A percentile compares a stretch with the other conserved stretches of the same genome.
Evolutionary conservation across 2,888 invertebrate genomes (phyloP).

Genomic region (Archips xylosteana): DNA sequence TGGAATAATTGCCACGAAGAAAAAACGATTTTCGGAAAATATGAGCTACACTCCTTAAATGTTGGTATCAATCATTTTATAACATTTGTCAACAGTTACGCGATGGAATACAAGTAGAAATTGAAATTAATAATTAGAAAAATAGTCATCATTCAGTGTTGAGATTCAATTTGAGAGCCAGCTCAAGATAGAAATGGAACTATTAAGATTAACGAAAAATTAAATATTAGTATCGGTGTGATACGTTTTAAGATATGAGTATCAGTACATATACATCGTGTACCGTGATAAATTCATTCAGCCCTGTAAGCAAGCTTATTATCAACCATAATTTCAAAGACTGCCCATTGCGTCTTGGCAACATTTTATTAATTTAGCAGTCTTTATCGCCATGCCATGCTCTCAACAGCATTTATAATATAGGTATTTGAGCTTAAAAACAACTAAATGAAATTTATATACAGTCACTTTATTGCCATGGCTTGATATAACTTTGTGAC

Average conservation of each 20-base stretch:
- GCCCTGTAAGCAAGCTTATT: slow-evolving; percentile 40
- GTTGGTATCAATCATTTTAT: too few species aligned
- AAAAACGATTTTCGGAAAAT: too few species aligned
- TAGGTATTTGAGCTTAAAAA: not conserved
- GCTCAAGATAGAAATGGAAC: not conserved
- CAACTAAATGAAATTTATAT: not conserved
- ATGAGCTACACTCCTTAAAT: too few species aligned
- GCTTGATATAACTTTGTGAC: slow-evolving; percentile 26
- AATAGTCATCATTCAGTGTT: not conserved
- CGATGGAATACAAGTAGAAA: not conserved
- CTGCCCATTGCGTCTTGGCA: not conserved
- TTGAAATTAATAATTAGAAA: not conserved
- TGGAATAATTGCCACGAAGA: too few species aligned
- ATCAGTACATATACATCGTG: slow-evolving; percentile 21
- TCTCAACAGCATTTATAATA: not conserved
- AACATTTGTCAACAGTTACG: not conserved
- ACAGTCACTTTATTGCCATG: not conserved
- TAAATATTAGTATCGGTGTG: slow-evolving; percentile 18
- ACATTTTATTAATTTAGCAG: not conserved
- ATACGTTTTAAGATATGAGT: slow-evolving; percentile 37
- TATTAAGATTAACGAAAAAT: not conserved
- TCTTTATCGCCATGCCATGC: not conserved
- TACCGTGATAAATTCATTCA: slow-evolving; percentile 31
- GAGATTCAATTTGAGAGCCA: not conserved
- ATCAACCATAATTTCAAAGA: slow-evolving; percentile 4